Base-by-base conservation (phyloP, 2,888 invertebrate genomes). In the Calameuta filiformis region DNA sequence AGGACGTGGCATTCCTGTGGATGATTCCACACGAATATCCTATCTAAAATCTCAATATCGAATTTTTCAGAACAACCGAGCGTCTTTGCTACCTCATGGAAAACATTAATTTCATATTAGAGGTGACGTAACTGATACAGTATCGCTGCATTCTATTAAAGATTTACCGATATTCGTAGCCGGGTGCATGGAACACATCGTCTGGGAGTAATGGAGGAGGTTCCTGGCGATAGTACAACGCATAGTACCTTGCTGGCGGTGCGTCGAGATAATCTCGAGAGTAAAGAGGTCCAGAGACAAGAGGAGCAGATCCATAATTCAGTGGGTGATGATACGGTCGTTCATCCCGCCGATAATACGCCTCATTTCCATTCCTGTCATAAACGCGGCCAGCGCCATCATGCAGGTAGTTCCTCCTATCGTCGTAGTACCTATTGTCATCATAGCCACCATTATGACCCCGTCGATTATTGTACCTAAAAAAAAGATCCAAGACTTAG, bases 361-460 rank as follows among this genome's bases (percentile, higher is more conserved):
- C 77, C 75, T 83, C 81, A 56, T 83, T 83, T 31, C 82, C 83
- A 68, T 84, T 84, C 76, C 82, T 81, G 75, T 85, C 91, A 69
- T 87, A 91, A 81, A 92, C 92, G 23, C 90, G 92, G 37, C 90
- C 92, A 76, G 92, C 92, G 15, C 90, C 91, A 81, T 92, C 92
- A 81, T 92, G 92, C 81, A 93, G 91, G 79, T 92, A 92, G 79
- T 92, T 90, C 79, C 92, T 87, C 74, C 89, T 86, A 79, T 93
- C 93, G 79, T 93, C 92, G 79, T 93, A 88, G 82, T 93, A 92
- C 82, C 92, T 92, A 76, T 93, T 93, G 81, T 92, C 92, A 11
- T 92, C 92, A 79, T 93, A 91, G 81, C 93, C 92, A 81, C 91
- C 92, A 83, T 92, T 91, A 12, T 90, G 91, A n/a, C 87, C 85